A percentile compares a stretch with the other conserved stretches of the same genome.
phyloP scores from a whole-genome alignment of 2,113 vertebrate species.

The Sylvicapra grimmia region DNA sequence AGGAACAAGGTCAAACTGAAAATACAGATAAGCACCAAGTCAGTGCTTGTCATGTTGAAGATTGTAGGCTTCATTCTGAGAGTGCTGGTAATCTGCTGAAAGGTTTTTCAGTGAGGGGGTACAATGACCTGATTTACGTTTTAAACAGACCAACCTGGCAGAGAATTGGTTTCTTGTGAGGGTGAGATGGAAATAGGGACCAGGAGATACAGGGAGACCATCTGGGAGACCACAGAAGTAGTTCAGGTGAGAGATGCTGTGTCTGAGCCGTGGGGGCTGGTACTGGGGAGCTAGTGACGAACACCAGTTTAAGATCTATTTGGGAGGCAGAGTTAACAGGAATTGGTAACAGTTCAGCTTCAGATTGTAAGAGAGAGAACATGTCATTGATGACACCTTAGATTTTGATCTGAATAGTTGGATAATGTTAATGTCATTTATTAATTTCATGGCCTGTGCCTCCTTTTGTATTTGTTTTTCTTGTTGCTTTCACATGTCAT shows the following conservation, averaged over 20 bases:
- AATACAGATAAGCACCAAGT: neutral
- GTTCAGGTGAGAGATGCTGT: neutral
- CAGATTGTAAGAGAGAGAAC: neutral
- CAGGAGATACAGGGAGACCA: neutral
- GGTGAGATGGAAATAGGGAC: neutral
- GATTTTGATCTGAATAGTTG: neutral
- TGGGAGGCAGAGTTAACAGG: neutral
- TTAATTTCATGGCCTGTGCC: neutral
- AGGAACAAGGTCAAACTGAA: neutral
- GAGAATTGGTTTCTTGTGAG: neutral
- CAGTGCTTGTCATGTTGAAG: neutral
- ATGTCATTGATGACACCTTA: neutral
- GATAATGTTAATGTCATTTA: neutral
- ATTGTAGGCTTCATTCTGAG: neutral
- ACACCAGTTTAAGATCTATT: neutral
- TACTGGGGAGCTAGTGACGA: neutral
- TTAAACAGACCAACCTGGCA: neutral
- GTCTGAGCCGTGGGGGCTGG: neutral
- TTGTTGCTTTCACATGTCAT: neutral
- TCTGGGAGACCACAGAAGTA: neutral
- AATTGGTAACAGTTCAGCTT: neutral
- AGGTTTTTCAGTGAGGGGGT: neutral
- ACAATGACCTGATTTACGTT: neutral
- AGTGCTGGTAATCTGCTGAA: neutral
- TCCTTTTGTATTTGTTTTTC: neutral